Base-by-base conservation (phyloP, 1,140 invertebrate genomes). In the Euborellia annulipes region DNA sequence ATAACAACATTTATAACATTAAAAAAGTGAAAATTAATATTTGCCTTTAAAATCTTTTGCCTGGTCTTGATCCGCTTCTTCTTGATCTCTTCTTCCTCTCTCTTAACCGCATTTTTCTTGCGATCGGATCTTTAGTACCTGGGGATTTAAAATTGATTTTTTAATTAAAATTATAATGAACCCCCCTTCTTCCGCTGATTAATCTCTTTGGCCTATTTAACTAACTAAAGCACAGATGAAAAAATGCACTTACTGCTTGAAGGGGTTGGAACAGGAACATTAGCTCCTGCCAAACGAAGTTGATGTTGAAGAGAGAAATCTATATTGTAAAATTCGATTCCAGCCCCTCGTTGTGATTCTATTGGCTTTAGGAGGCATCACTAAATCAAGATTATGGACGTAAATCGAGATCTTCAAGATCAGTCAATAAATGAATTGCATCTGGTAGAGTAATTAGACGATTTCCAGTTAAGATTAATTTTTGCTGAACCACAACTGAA, bases 281-380 rank as follows among this genome's bases (percentile, higher is more conserved):
- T 79, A 9, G 92, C 92, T 1, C 93, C 94, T 40, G 93, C 94
- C 46, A 96, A 62, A 47, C 89, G 69, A 19, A 98, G 61, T 58
- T 98, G 93, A 59, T 87, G 87, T 69, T 92, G 88, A 19, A 99
- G 69, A 0, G 92, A 96, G 69, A 98, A 99, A 65, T 99, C 95
- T 45, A 99, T 95, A 55, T 98, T 98, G 63, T 98, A 99, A 68
- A 88, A 98, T 60, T 95, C 82, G 13, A 89, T 69, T 2, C 86
- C 87, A n/a, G 79, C 73, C 3, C 84, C 82, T 53, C 76, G 73
- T 52, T 79, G 74, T n/a, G 76, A 62, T 60, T 85, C 82, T 2
- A 71, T 76, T 0, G 91, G 94, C n/a, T 67, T 96, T 97, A 11
- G 95, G 93, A 1, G 96, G 95, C 88, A 98, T 95, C 37, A 97